A percentile compares a stretch with the other conserved stretches of the same genome.
phyloP scores from a whole-genome alignment of 2,113 vertebrate genomes.

The Marmota flaviventris region DNA sequence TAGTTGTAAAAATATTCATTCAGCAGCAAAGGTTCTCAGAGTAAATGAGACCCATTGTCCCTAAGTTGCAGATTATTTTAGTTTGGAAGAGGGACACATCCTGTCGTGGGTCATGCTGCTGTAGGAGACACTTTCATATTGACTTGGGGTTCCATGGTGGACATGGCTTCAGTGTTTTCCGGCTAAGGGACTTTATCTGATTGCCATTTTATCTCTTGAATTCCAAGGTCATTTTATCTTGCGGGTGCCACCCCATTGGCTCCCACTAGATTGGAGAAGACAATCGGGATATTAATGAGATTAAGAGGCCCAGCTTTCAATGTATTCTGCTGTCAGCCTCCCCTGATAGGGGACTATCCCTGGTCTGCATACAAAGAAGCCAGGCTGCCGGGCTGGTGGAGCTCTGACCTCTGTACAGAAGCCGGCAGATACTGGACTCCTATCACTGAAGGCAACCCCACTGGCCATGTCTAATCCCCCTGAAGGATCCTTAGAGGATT shows the following conservation, averaged over 20 bases:
- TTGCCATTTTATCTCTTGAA: conserved; percentile 86
- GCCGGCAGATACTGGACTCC: conserved; percentile 30
- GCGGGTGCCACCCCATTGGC: conserved; percentile 75
- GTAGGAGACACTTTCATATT: background rate
- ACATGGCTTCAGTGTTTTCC: background rate
- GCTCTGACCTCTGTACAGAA: conserved; percentile 35
- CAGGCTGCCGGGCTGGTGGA: background rate
- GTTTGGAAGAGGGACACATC: conserved; percentile 34
- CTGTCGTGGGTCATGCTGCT: background rate
- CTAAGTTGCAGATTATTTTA: conserved; percentile 46
- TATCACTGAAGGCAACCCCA: conserved; percentile 52
- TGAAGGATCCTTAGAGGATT: conserved; percentile 68
- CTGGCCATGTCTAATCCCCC: conserved; percentile 49
- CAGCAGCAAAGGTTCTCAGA: conserved; percentile 30
- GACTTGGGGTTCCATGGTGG: background rate
- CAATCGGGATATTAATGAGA: conserved; percentile 88
- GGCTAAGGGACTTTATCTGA: conserved; percentile 82
- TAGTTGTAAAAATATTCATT: conserved; percentile 78
- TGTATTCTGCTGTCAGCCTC: conserved; percentile 63
- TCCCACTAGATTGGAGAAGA: conserved; percentile 85
- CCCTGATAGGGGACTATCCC: conserved; percentile 65
- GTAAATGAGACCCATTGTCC: conserved; percentile 56
- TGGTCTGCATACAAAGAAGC: conserved; percentile 87
- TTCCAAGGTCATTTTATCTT: conserved; percentile 88
- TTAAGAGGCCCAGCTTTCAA: conserved; percentile 77